These are phyloP conservation scores for Ormyrus thymus DNA, from an alignment of 2,888 invertebrate species.

Conservation along the genomic window DNA sequence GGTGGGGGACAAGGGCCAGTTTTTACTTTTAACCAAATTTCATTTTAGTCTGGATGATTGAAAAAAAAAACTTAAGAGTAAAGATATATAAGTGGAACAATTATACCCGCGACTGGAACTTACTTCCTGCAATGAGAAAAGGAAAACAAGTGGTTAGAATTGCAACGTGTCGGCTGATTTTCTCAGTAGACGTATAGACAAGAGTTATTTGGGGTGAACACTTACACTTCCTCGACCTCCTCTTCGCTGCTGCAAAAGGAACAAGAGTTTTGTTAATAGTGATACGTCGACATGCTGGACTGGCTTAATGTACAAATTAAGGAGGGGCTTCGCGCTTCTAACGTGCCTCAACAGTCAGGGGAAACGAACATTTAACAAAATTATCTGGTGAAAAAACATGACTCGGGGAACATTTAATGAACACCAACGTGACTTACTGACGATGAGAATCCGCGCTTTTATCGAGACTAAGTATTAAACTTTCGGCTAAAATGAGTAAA, in stretches of 20 bases:
- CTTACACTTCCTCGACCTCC: slow-evolving; percentile 90
- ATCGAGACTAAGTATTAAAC: no score
- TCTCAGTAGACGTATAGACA: not conserved
- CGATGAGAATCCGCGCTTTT: no score
- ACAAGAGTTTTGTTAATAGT: slow-evolving; percentile 64
- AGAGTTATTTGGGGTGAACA: slow-evolving; percentile 65
- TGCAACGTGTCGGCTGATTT: slow-evolving; percentile 6
- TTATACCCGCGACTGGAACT: slow-evolving; percentile 67
- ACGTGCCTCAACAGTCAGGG: no score
- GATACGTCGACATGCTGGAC: slow-evolving; percentile 28
- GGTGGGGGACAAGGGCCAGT: no score
- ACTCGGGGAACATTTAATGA: no score
- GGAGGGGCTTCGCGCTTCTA: not conserved
- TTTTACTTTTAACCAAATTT: no score
- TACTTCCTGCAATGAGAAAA: slow-evolving; percentile 77
- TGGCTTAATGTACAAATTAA: not conserved
- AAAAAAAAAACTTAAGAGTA: slow-evolving; percentile 11
- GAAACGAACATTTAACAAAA: no score
- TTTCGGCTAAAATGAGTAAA: not conserved
- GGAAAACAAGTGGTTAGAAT: slow-evolving; percentile 57
- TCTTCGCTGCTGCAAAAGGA: slow-evolving; percentile 80
- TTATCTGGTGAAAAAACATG: no score
- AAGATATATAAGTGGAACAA: not conserved
- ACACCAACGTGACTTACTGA: no score
- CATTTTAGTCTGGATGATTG: slow-evolving; percentile 10